Evolutionary conservation across 2,888 invertebrate species (phyloP).

Genomic region (Escarpia spicata): DNA sequence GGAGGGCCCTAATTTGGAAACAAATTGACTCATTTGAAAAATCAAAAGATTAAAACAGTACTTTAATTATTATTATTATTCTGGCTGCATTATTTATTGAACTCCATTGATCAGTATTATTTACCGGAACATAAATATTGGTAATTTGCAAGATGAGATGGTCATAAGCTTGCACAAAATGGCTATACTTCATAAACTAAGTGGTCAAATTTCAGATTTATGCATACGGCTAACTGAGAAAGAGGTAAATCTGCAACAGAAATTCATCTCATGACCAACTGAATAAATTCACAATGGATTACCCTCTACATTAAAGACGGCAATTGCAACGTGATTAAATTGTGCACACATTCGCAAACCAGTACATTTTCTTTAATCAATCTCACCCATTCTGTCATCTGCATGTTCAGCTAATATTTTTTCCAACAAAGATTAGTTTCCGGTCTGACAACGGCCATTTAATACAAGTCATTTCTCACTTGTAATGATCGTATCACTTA

Average conservation of each 20-base stretch:
- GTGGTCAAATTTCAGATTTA: neutral
- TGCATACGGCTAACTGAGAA: neutral
- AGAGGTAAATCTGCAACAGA: neutral
- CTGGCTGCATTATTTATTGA: too few species aligned
- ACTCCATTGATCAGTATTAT: too few species aligned
- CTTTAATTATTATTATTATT: too few species aligned
- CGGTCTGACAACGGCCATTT: neutral
- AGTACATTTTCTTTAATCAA: slow-evolving; percentile 7
- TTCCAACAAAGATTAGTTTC: neutral
- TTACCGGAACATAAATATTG: too few species aligned
- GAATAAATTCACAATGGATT: slow-evolving; percentile 2
- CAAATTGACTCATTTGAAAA: too few species aligned
- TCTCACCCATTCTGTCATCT: slow-evolving; percentile 16
- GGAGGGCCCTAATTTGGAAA: too few species aligned
- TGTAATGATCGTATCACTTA: neutral
- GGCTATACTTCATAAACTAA: neutral
- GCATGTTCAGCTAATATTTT: neutral
- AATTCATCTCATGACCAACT: neutral
- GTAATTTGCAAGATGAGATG: neutral
- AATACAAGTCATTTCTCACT: slow-evolving; percentile 6
- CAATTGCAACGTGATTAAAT: neutral
- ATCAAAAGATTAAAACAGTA: too few species aligned
- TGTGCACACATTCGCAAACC: neutral
- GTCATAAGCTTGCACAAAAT: neutral
- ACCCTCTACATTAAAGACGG: neutral